phyloP scores from a whole-genome alignment of 2,888 invertebrate genomes.

The Drosophila pegasa region DNA sequence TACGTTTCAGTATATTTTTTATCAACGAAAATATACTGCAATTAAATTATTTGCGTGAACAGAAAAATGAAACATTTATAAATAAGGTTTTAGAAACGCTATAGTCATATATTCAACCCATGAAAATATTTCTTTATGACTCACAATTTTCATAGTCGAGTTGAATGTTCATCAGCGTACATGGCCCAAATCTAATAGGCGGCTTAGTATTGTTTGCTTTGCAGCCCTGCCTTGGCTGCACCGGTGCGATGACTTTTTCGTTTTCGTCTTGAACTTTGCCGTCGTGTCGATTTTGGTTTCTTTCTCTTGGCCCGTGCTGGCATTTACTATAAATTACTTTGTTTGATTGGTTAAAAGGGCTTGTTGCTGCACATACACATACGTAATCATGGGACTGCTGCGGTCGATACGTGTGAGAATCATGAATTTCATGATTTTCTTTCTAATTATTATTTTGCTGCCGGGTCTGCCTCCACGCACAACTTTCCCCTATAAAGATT shows the following conservation, averaged over 20 bases:
- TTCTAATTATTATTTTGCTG: conserved; percentile 87
- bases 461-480: conserved; percentile 92
- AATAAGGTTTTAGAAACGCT: neutral
- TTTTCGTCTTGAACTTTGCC: conserved; percentile 74
- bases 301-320: conserved; percentile 23
- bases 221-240: conserved; percentile 49
- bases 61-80: neutral
- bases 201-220: conserved; percentile 23
- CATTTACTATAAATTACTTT: conserved; percentile 29
- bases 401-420: conserved; percentile 85
- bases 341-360: conserved; percentile 13
- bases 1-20: conserved; percentile 17
- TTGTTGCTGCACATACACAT: conserved; percentile 10
- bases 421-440: conserved; percentile 86
- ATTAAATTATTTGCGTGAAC: too few relatives aligned
- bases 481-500: conserved; percentile 87
- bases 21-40: neutral
- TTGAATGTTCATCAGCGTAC: conserved; percentile 14
- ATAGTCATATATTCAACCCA: neutral
- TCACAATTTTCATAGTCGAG: neutral
- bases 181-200: conserved; percentile 9
- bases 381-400: conserved; percentile 83
- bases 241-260: conserved; percentile 69
- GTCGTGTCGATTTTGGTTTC: conserved; percentile 69
- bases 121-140: neutral